phyloP scores from a whole-genome alignment of 2,113 vertebrate species.

The Gymnarchus niloticus region DNA sequence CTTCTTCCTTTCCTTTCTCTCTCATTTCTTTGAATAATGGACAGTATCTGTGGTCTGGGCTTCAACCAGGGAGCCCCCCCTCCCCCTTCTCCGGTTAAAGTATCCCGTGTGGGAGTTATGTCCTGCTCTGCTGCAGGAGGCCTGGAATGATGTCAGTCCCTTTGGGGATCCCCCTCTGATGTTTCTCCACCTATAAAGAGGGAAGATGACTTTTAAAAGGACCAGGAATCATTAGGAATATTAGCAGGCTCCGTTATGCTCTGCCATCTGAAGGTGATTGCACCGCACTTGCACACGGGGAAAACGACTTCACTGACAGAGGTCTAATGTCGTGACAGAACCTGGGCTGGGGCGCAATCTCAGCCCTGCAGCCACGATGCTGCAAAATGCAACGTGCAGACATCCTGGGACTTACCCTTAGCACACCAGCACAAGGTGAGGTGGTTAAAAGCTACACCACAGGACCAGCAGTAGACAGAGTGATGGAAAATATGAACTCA shows the following conservation, averaged over 20 bases:
- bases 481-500: background rate
- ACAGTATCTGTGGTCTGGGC: background rate
- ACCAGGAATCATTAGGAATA: conserved; percentile 67
- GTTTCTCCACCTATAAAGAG: conserved; percentile 64
- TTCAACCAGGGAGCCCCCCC: background rate
- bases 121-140: conserved; percentile 53
- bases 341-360: conserved; percentile 50
- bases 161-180: conserved; percentile 46
- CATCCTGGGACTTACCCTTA: no score
- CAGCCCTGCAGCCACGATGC: no score
- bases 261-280: conserved; percentile 57
- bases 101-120: conserved; percentile 48
- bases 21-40: background rate
- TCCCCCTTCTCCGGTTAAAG: background rate
- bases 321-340: conserved; percentile 67
- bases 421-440: background rate
- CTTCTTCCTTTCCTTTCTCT: background rate
- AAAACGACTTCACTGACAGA: conserved; percentile 56
- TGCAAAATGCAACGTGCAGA: no score
- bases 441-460: background rate
- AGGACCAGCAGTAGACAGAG: background rate
- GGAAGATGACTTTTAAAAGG: conserved; percentile 69
- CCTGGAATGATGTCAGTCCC: conserved; percentile 61
- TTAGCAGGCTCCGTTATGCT: conserved; percentile 65
- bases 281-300: conserved; percentile 63